A percentile compares a stretch with the other conserved stretches of the same genome.
Evolutionary conservation across 1,140 invertebrate species (phyloP).

Genomic region (Belonocnema kinseyi): DNA sequence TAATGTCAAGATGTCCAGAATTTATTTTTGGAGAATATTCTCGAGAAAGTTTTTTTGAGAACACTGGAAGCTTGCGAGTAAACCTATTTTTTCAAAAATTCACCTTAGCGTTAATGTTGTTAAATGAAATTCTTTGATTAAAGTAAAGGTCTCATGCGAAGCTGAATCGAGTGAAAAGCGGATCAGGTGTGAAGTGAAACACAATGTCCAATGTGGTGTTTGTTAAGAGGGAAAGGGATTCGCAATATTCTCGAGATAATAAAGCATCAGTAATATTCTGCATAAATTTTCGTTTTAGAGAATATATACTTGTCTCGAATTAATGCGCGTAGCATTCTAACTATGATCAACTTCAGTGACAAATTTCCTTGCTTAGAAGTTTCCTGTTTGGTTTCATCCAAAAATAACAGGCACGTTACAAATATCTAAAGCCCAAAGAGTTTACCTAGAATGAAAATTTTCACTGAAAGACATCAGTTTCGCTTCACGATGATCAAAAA

Average conservation of each 20-base stretch:
- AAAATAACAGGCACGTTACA: too few relatives aligned
- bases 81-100: not conserved
- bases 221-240: not conserved
- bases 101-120: not conserved
- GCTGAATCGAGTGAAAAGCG: not conserved
- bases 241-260: constrained; percentile 35
- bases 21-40: constrained; percentile 26
- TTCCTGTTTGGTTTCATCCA: too few relatives aligned
- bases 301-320: not conserved
- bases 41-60: constrained; percentile 5
- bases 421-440: too few relatives aligned
- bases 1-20: not conserved
- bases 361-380: too few relatives aligned
- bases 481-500: not conserved
- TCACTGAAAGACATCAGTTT: not conserved
- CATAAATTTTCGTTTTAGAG: constrained; percentile 31
- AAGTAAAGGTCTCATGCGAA: not conserved
- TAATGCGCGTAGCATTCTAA: not conserved
- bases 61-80: not conserved
- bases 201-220: not conserved
- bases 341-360: not conserved
- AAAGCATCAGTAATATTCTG: constrained; percentile 33
- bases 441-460: not conserved
- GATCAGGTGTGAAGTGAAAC: not conserved
- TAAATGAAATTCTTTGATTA: not conserved